Evolutionary conservation across 2,113 vertebrate species (phyloP).

Genomic region (Tachysurus vachellii): DNA sequence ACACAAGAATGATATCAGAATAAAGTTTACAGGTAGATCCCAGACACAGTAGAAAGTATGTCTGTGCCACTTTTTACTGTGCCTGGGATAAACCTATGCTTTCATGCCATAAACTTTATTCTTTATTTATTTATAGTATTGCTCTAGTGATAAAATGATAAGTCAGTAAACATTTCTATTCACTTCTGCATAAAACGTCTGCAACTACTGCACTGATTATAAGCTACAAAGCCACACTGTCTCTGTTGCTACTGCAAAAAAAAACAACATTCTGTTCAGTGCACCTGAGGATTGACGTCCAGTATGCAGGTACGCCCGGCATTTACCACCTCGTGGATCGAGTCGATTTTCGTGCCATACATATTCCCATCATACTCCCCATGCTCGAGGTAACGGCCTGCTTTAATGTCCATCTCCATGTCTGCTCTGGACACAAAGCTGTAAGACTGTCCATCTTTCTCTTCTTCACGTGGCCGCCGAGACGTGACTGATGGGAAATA

Average conservation of each 20-base stretch:
- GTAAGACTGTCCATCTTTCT: constrained; percentile 92
- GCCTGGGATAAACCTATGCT: background rate
- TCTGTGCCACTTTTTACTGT: background rate
- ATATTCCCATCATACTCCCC: constrained; percentile 97
- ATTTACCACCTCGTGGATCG: constrained; percentile 91
- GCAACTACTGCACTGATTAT: background rate
- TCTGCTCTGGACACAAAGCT: constrained; percentile 86
- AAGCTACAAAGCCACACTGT: background rate
- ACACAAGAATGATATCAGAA: too few species aligned
- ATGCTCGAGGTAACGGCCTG: constrained; percentile 90
- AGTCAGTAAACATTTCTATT: background rate
- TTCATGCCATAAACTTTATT: background rate
- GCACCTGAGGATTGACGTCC: constrained; percentile 96
- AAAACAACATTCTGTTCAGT: background rate
- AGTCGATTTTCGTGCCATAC: constrained; percentile 97
- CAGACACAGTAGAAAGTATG: too few species aligned
- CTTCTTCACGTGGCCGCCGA: constrained; percentile 88
- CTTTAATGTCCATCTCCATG: constrained; percentile 94
- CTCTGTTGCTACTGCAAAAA: background rate
- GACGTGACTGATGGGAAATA: constrained; percentile 83
- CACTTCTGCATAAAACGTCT: background rate
- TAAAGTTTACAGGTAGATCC: too few species aligned
- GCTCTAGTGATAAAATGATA: background rate
- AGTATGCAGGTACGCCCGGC: constrained; percentile 92
- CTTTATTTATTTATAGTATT: too few species aligned